Evolutionary conservation across 1,140 invertebrate species (phyloP).

Genomic region (Dysdera silvatica): DNA sequence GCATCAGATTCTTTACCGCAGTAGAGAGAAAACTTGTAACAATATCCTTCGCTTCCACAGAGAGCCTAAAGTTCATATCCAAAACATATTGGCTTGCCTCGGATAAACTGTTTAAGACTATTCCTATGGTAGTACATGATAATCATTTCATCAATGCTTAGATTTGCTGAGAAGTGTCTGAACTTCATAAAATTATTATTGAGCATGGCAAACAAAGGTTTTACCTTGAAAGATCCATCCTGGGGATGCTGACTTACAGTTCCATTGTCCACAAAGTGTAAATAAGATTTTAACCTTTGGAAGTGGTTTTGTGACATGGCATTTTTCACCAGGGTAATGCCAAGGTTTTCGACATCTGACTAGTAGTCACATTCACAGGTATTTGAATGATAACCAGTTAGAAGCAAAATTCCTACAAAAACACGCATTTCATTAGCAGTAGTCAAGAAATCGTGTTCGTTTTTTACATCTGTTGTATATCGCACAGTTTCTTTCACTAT

Average conservation of each 20-base stretch:
- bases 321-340: not conserved
- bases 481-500: constrained; percentile 12
- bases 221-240: constrained; percentile 5
- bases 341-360: constrained; percentile 3
- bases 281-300: constrained; percentile 4
- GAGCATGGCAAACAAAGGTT: constrained; percentile 2
- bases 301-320: constrained; percentile 2
- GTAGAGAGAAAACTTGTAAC: not conserved
- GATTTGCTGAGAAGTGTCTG: constrained; percentile 1
- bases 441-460: constrained; percentile 1
- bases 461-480: constrained; percentile 8
- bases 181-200: constrained; percentile 16
- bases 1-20: not conserved
- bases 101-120: not conserved
- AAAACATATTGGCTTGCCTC: not conserved
- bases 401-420: not conserved
- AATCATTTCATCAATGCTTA: constrained; percentile 14
- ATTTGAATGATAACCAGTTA: not conserved
- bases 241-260: constrained; percentile 4
- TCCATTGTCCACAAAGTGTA: constrained; percentile 6
- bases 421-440: constrained; percentile 6
- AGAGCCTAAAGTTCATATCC: not conserved
- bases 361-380: not conserved
- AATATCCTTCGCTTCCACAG: not conserved
- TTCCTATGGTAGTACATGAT: constrained; percentile 8